Conservation (phyloP, 2,888 invertebrate genomes). For the Campopleginae sp. region DNA sequence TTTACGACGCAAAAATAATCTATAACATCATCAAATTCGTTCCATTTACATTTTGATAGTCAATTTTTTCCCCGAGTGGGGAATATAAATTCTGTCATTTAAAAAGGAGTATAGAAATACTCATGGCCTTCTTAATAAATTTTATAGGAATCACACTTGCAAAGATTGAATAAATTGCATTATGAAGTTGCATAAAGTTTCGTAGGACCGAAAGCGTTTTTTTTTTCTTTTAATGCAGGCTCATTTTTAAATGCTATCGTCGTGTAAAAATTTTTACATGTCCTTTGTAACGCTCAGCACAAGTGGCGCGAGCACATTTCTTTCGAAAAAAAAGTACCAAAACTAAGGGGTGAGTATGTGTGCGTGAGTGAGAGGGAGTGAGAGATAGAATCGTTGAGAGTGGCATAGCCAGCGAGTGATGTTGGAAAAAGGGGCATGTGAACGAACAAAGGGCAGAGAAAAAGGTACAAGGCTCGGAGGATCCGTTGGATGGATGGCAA, state of each 20-base stretch:
- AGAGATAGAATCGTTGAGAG: constrained; percentile 25
- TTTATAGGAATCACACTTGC: neutral
- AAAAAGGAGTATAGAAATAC: neutral
- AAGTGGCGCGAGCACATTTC: neutral
- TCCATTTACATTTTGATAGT: constrained; percentile 1
- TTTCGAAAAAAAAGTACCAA: constrained; percentile 10
- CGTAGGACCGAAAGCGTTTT: neutral
- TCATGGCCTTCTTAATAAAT: neutral
- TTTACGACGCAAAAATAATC: constrained; percentile 1
- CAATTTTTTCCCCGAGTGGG: neutral
- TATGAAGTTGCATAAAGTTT: neutral
- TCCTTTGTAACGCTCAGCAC: constrained; percentile 10
- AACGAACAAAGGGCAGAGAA: constrained; percentile 48
- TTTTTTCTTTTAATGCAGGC: neutral
- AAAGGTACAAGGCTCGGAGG: constrained; percentile 58
- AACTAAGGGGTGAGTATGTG: neutral
- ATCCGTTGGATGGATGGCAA: constrained; percentile 45
- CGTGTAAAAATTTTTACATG: neutral
- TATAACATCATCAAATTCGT: neutral
- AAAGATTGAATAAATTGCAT: constrained; percentile 1
- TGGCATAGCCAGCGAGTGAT: constrained; percentile 27
- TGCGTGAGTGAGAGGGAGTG: neutral
- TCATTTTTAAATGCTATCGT: neutral
- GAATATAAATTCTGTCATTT: neutral
- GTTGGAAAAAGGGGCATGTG: constrained; percentile 37